phyloP scores from a whole-genome alignment of 2,888 invertebrate genomes.

The Harpagoxenus sublaevis region DNA sequence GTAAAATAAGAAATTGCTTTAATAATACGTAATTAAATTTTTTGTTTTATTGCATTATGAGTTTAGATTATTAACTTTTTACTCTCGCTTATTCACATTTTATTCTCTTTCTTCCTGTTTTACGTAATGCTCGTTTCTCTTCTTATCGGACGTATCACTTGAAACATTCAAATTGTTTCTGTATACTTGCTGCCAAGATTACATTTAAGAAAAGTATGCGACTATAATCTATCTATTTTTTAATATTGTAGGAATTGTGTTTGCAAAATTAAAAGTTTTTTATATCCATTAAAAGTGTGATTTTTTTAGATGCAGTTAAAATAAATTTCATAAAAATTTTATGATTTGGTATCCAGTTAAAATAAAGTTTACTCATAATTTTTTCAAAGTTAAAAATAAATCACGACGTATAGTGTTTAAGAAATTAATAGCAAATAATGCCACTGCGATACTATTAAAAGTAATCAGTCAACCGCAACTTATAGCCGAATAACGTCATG shows the following conservation, averaged over 20 bases:
- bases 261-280: neutral
- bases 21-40: neutral
- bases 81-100: neutral
- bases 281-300: neutral
- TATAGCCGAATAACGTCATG: constrained; percentile 61
- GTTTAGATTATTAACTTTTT: neutral
- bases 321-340: neutral
- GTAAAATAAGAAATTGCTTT: neutral
- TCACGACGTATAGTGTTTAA: neutral
- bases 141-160: neutral
- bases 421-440: neutral
- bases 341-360: neutral
- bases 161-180: neutral
- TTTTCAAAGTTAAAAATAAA: neutral
- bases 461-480: constrained; percentile 28
- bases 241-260: neutral
- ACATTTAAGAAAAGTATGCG: neutral
- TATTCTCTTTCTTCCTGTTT: neutral
- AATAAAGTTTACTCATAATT: neutral
- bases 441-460: constrained; percentile 14
- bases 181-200: neutral
- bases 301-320: neutral
- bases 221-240: neutral
- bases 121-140: neutral
- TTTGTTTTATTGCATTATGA: neutral